Evolutionary conservation across 1,140 invertebrate species (phyloP).

Genomic region (Galleria mellonella): DNA sequence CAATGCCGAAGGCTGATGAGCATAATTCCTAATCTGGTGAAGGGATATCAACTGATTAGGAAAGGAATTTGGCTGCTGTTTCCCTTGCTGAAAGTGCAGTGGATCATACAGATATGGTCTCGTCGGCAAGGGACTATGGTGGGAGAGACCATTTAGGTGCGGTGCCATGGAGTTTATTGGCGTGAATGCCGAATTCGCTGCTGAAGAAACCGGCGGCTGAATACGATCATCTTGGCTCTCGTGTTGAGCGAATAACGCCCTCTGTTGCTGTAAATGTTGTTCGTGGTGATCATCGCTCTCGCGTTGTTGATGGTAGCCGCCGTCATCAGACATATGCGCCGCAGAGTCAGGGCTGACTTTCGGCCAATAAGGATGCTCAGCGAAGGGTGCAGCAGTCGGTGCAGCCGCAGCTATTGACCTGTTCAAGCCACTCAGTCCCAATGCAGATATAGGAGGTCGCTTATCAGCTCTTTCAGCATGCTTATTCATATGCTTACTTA

Average conservation of each 20-base stretch:
- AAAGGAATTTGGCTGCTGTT: constrained; percentile 84
- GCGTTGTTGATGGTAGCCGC: constrained; percentile 77
- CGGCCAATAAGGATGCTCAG: constrained; percentile 86
- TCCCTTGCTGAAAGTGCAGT: constrained; percentile 85
- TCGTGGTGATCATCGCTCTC: constrained; percentile 76
- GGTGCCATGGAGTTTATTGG: constrained; percentile 89
- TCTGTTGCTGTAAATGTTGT: constrained; percentile 79
- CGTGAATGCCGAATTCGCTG: constrained; percentile 90
- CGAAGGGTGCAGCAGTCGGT: constrained; percentile 66
- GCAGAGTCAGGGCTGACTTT: constrained; percentile 85
- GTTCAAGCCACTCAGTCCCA: constrained; percentile 76
- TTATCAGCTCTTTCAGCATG: constrained; percentile 95
- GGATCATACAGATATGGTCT: constrained; percentile 95
- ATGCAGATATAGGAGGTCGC: constrained; percentile 84
- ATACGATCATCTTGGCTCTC: constrained; percentile 79
- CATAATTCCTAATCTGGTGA: constrained; percentile 97
- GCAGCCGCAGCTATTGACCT: constrained; percentile 70
- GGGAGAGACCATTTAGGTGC: constrained; percentile 82
- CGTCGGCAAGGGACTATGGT: constrained; percentile 82
- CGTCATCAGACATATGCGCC: constrained; percentile 78
- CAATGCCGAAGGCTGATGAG: constrained; percentile 86
- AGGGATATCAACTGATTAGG: constrained; percentile 96
- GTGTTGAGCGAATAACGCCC: constrained; percentile 75
- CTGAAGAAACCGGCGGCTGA: constrained; percentile 65
- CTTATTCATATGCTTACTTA: constrained; percentile 99